Base-by-base conservation (phyloP, 2,113 vertebrate species). In the Protomyctophum bolini region DNA sequence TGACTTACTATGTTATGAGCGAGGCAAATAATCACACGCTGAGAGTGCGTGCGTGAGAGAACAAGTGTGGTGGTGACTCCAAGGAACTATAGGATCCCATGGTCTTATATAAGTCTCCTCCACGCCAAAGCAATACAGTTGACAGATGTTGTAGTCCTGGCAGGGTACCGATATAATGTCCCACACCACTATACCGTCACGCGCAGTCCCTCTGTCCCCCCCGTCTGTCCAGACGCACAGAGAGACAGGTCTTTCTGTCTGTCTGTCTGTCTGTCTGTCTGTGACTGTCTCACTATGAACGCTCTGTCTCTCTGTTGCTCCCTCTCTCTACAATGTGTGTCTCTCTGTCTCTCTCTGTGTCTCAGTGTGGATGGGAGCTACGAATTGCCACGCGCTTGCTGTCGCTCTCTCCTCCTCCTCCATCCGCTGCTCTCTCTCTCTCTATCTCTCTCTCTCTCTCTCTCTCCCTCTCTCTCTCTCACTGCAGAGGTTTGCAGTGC, bases 401-500 rank as follows among this genome's bases (percentile, higher is more conserved):
- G 86, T 88, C 89, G 80, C 77, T 87, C 75, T 72, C 78, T 82
- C 21, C 83, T 87, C 73, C 72, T 47, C 66, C 83, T 87, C 73
- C 61, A 70, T 93, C 92, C 91, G 91, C 90, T 93, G 93, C 59
- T 47, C 69, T 74, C 86, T 68, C 78, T 41, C 81, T 63, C 77
- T 68, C 75, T 71, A 71, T 29, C 64, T 58, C 80, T 21, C 78
- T 71, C 81, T 68, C 83, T 55, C 82, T 74, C 75, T 58, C 86
- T 82, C 75, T 55, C 61, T 66, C 68, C 70, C 71, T 29, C 87
- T 89, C 94, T 94, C 93, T 94, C 94, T 94, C 92, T 94, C 91
- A 97, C 96, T 98, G 97, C 96, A 93, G 97, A 95, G 96, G 95
- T 95, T 97, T 98, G 97, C 97, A 94, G 97, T 95, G 95, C 93